These are phyloP conservation scores for Drosophila hamatofila DNA, from an alignment of 2,888 invertebrate species.

Conservation along the genomic window DNA sequence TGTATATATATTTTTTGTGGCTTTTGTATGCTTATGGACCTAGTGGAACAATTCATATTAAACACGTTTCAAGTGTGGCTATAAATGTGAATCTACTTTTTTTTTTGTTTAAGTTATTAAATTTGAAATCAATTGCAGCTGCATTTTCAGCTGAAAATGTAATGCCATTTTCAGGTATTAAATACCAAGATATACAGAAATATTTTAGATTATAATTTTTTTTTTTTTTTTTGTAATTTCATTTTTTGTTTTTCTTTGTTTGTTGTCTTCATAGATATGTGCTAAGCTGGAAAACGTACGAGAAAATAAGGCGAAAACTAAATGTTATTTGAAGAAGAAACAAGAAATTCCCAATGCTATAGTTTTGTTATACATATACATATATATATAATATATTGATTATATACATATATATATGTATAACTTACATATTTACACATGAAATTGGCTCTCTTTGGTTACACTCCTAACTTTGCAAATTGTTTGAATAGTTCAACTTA, in stretches of 20 bases:
- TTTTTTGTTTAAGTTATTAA: slow-evolving; percentile 5
- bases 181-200: slow-evolving; percentile 49
- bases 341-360: slow-evolving; percentile 24
- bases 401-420: slow-evolving; percentile 3
- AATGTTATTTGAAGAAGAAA: slow-evolving; percentile 22
- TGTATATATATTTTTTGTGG: slow-evolving; percentile 35
- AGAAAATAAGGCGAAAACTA: slow-evolving; percentile 56
- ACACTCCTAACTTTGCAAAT: slow-evolving; percentile 38
- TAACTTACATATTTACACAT: slow-evolving; percentile 57
- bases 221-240: neutral
- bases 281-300: slow-evolving; percentile 53
- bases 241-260: neutral
- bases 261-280: slow-evolving; percentile 45
- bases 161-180: slow-evolving; percentile 41
- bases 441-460: slow-evolving; percentile 56
- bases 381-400: neutral
- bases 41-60: slow-evolving; percentile 74
- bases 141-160: slow-evolving; percentile 19
- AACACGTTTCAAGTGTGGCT: slow-evolving; percentile 54
- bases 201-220: slow-evolving; percentile 11
- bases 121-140: slow-evolving; percentile 14
- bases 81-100: slow-evolving; percentile 41
- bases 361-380: neutral
- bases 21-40: slow-evolving; percentile 61
- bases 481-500: slow-evolving; percentile 41